Percentiles rank a stretch among this genome's conserved stretches.
Evolutionary conservation across 2,888 invertebrate genomes (phyloP).

Genomic region (Iselma pallidipennis): DNA sequence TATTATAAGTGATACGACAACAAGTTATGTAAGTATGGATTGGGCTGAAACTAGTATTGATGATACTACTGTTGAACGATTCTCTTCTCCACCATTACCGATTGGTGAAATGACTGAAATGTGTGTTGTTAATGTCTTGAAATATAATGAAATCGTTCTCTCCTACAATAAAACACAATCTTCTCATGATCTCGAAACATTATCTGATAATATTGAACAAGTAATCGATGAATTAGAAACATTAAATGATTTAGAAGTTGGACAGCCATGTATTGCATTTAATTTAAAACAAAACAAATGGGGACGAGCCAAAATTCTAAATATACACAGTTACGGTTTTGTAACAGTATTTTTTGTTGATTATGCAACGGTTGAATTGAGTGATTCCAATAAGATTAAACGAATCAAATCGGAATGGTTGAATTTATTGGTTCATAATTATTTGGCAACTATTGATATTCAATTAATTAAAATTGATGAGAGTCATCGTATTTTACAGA

Average conservation of each 20-base stretch:
- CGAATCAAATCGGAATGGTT: conserved; percentile 60
- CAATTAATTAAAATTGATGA: conserved; percentile 23
- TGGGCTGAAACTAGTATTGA: neutral
- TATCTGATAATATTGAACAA: conserved; percentile 60
- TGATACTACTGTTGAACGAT: neutral
- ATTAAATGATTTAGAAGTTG: conserved; percentile 48
- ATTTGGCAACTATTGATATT: conserved; percentile 57
- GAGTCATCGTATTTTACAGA: conserved; percentile 23
- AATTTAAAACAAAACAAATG: conserved; percentile 63
- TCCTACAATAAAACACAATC: conserved; percentile 22
- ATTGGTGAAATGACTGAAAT: conserved; percentile 41
- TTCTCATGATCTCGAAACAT: conserved; percentile 55
- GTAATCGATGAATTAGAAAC: conserved; percentile 55
- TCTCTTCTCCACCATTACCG: conserved; percentile 1
- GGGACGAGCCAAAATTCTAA: conserved; percentile 71
- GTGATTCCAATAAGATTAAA: conserved; percentile 57
- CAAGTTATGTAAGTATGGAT: neutral
- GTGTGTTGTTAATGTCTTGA: conserved; percentile 47
- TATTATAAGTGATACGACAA: neutral
- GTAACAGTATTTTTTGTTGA: conserved; percentile 74
- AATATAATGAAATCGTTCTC: conserved; percentile 41
- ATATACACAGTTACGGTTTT: conserved; percentile 51
- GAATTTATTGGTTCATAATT: conserved; percentile 59
- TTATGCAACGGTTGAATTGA: conserved; percentile 69
- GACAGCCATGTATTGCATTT: conserved; percentile 62